Percentiles rank a stretch among this genome's conserved stretches.
Evolutionary conservation across 2,888 invertebrate species (phyloP).

Genomic region (Erannis defoliaria): DNA sequence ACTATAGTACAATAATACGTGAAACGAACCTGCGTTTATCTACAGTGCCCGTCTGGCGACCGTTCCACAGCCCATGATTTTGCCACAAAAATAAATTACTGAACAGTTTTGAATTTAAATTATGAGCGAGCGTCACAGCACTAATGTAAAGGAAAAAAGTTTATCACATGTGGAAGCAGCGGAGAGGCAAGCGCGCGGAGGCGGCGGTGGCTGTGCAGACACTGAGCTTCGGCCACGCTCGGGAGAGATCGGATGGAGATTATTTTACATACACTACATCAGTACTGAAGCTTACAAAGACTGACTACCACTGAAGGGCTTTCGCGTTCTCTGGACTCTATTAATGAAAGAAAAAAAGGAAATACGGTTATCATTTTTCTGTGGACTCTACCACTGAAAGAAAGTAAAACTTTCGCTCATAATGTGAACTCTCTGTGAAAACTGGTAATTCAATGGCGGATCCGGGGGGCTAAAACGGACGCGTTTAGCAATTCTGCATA

Average conservation of each 20-base stretch:
- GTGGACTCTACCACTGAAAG: too few species aligned
- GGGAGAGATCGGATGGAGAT: constrained; percentile 42
- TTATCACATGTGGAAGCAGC: constrained; percentile 66
- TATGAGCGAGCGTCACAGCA: constrained; percentile 60
- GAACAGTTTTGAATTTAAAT: constrained; percentile 30
- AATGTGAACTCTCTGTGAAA: too few species aligned
- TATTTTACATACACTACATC: not conserved
- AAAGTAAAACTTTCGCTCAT: too few species aligned
- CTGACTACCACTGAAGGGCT: too few species aligned
- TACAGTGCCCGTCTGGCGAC: constrained; percentile 56
- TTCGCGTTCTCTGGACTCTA: too few species aligned
- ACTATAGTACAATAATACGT: constrained; percentile 15
- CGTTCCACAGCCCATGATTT: constrained; percentile 64
- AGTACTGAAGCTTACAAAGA: constrained; percentile 13
- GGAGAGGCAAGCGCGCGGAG: constrained; percentile 53
- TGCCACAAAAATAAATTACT: constrained; percentile 47
- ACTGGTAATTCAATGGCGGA: too few species aligned
- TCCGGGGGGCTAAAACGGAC: too few species aligned
- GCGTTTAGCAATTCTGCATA: too few species aligned
- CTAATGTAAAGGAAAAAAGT: constrained; percentile 65
- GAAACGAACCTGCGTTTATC: constrained; percentile 54
- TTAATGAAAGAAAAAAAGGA: too few species aligned
- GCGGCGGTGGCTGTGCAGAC: constrained; percentile 59
- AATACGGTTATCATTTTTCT: too few species aligned
- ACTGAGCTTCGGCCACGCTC: constrained; percentile 60